Percentiles rank a stretch among this genome's conserved stretches.
Evolutionary conservation across 2,888 invertebrate species (phyloP).

Genomic region (Rotaria sp.): DNA sequence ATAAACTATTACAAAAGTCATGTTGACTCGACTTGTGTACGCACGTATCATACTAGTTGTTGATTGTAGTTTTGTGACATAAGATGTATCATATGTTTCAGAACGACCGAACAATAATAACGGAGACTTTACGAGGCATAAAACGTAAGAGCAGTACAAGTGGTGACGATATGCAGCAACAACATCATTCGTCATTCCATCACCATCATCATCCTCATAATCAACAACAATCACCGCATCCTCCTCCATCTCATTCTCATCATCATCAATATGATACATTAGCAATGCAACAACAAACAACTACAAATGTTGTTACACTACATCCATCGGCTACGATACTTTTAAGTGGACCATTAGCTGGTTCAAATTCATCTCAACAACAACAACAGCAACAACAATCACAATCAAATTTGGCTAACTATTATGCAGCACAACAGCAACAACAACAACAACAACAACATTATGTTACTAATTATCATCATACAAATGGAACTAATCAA

Average conservation of each 20-base stretch:
- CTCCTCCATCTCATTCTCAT: not conserved
- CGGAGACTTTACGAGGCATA: constrained; percentile 19
- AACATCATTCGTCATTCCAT: constrained; percentile 15
- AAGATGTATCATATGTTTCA: constrained; percentile 18
- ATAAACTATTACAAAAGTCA: constrained; percentile 29
- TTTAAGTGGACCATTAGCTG: not conserved
- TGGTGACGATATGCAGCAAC: not conserved
- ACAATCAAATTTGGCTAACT: not conserved
- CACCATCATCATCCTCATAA: not conserved
- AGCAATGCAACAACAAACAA: not conserved
- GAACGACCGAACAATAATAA: constrained; percentile 9
- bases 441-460: constrained; percentile 14
- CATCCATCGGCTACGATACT: not conserved
- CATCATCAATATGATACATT: constrained; percentile 10
- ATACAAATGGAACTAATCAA: constrained; percentile 12
- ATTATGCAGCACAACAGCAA: constrained; percentile 11
- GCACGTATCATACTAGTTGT: constrained; percentile 18
- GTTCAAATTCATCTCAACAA: constrained; percentile 3
- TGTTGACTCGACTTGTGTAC: constrained; percentile 22
- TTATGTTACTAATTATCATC: constrained; percentile 17
- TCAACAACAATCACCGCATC: not conserved
- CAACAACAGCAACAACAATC: not conserved
- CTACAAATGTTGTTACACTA: constrained; percentile 20
- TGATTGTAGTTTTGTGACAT: not conserved
- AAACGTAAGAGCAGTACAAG: constrained; percentile 4